phyloP scores from a whole-genome alignment of 1,140 invertebrate genomes.

The Aphis gossypii region DNA sequence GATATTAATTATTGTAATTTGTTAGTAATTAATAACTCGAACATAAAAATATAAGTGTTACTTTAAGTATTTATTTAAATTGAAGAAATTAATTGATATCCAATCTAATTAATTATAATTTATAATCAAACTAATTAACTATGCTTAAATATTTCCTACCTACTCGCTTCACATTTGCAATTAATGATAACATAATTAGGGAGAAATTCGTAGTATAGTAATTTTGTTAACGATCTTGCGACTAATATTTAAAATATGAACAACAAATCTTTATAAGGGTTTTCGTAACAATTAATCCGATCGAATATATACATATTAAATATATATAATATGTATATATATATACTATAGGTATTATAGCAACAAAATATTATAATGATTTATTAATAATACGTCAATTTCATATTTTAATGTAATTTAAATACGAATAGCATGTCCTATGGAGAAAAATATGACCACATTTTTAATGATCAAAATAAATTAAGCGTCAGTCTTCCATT shows the following conservation, averaged over 20 bases:
- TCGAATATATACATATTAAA: neutral
- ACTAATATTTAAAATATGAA: neutral
- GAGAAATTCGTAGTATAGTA: neutral
- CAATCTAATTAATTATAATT: constrained; percentile 8
- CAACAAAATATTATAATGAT: neutral
- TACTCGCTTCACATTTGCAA: neutral
- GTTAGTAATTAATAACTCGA: neutral
- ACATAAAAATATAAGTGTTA: neutral
- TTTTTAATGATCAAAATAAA: neutral
- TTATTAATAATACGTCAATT: neutral
- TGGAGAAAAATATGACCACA: neutral
- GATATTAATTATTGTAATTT: neutral
- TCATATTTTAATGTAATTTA: neutral
- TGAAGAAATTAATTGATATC: neutral
- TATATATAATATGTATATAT: neutral
- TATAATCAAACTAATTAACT: neutral
- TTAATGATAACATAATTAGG: neutral
- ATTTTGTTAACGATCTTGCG: neutral
- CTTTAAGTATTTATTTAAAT: neutral
- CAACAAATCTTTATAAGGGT: neutral
- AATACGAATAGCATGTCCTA: neutral
- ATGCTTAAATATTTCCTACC: neutral
- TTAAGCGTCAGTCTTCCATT: neutral
- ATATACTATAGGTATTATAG: neutral
- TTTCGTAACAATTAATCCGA: neutral